A percentile compares a stretch with the other conserved stretches of the same genome.
Conservation (phyloP, 2,797 vertebrate species). For the Pangasius krempfi region DNA sequence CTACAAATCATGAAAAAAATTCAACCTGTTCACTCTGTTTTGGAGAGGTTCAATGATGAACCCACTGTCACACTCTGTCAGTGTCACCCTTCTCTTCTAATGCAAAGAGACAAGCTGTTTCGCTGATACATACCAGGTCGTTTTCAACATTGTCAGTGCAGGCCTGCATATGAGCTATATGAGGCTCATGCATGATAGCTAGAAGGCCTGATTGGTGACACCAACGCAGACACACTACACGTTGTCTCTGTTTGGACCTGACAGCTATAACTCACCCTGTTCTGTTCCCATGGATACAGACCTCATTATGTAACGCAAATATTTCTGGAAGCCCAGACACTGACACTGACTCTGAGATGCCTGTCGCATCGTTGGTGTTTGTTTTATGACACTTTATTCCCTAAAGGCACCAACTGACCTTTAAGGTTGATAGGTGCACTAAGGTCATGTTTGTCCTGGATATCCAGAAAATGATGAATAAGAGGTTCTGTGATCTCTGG, state of each 20-base stretch:
- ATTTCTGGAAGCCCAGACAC: constrained; percentile 33
- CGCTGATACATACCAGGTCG: constrained; percentile 64
- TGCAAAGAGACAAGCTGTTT: constrained; percentile 71
- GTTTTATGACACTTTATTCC: constrained; percentile 32
- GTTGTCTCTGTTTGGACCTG: constrained; percentile 27
- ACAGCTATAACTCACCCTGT: constrained; percentile 52
- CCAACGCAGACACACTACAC: constrained; percentile 27
- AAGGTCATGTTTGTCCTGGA: constrained; percentile 4
- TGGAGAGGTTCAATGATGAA: constrained; percentile 53
- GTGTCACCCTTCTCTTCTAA: constrained; percentile 64
- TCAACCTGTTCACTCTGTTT: constrained; percentile 45
- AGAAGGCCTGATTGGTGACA: constrained; percentile 40
- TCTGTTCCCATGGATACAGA: constrained; percentile 54
- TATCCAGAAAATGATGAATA: constrained; percentile 1
- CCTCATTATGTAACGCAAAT: constrained; percentile 52
- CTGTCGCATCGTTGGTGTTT: constrained; percentile 30
- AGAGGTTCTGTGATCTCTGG: neutral
- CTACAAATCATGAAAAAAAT: constrained; percentile 42
- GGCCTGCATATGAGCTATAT: constrained; percentile 56
- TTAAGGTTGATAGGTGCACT: constrained; percentile 20
- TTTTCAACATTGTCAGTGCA: constrained; percentile 41
- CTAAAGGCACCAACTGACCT: constrained; percentile 30
- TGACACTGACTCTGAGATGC: constrained; percentile 11
- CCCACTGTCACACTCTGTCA: constrained; percentile 67
- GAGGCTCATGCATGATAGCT: constrained; percentile 50